A percentile compares a stretch with the other conserved stretches of the same genome.
Evolutionary conservation across 2,113 vertebrate genomes (phyloP).

Genomic region (Fregetta grallaria): DNA sequence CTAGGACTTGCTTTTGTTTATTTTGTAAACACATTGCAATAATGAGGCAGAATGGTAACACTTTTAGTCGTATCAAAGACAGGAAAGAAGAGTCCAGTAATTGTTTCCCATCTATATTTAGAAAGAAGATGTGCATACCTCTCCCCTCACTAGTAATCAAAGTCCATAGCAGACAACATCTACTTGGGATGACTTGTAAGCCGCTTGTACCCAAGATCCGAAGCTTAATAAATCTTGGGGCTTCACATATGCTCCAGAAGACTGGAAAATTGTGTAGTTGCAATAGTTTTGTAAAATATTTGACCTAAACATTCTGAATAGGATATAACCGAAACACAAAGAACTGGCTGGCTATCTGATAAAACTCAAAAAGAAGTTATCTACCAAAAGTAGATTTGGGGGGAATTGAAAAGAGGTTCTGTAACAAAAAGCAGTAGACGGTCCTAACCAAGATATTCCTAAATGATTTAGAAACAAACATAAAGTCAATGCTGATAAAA

Average conservation of each 20-base stretch:
- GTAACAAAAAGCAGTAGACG: neutral
- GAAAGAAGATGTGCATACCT: neutral
- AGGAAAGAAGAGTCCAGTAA: neutral
- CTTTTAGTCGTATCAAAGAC: neutral
- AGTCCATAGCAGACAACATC: neutral
- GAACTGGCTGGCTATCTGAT: neutral
- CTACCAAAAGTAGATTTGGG: neutral
- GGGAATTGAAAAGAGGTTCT: neutral
- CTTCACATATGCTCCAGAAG: neutral
- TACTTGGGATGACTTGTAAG: neutral
- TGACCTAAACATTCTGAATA: neutral
- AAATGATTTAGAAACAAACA: neutral
- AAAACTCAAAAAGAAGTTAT: neutral
- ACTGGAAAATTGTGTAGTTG: neutral
- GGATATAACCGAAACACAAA: neutral
- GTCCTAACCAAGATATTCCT: neutral
- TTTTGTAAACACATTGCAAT: neutral
- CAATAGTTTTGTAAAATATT: neutral
- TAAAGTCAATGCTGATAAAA: neutral
- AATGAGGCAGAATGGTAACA: neutral
- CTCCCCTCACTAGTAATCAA: neutral
- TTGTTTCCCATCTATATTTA: neutral
- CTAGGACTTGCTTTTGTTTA: neutral
- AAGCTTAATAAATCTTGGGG: neutral
- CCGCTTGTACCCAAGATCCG: fast-evolving